These are phyloP conservation scores for Helobdella robusta DNA, from an alignment of 2,888 invertebrate genomes.

Conservation along the genomic window DNA sequence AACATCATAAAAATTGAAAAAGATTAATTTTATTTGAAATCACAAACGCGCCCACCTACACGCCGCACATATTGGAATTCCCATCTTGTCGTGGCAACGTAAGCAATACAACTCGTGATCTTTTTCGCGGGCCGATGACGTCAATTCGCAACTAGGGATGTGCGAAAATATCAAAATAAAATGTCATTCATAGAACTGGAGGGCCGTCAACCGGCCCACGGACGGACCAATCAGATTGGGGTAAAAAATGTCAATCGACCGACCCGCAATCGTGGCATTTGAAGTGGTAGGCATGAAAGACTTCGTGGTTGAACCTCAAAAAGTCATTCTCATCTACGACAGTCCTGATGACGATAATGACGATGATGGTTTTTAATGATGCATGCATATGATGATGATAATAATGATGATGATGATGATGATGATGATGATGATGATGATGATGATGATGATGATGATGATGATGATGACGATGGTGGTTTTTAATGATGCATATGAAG, in stretches of 20 bases:
- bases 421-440: not conserved
- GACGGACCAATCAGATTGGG: too few species aligned
- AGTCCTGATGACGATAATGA: conserved; percentile 3
- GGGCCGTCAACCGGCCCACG: too few species aligned
- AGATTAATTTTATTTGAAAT: too few species aligned
- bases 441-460: not conserved
- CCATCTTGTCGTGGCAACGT: conserved; percentile 98
- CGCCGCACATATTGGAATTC: conserved; percentile 98
- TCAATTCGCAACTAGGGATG: conserved; percentile 83
- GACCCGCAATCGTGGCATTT: conserved; percentile 67
- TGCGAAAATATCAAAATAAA: too few species aligned
- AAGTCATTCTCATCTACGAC: conserved; percentile 52
- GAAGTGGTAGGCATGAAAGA: conserved; percentile 98
- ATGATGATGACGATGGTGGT: not conserved
- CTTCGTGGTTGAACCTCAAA: conserved; percentile 65
- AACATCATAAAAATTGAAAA: not conserved
- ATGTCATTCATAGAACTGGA: too few species aligned
- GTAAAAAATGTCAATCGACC: conserved; percentile 31
- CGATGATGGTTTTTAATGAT: too few species aligned
- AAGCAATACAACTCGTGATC: conserved; percentile 90
- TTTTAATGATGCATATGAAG: not conserved
- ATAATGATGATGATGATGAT: not conserved
- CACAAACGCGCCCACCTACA: conserved; percentile 55
- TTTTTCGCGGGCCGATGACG: conserved; percentile 89
- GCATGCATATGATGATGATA: not conserved